A percentile compares a stretch with the other conserved stretches of the same genome.
These are phyloP conservation scores for Hydrochoerus hydrochaeris DNA, from an alignment of 2,113 vertebrate genomes.

Conservation along the genomic window DNA sequence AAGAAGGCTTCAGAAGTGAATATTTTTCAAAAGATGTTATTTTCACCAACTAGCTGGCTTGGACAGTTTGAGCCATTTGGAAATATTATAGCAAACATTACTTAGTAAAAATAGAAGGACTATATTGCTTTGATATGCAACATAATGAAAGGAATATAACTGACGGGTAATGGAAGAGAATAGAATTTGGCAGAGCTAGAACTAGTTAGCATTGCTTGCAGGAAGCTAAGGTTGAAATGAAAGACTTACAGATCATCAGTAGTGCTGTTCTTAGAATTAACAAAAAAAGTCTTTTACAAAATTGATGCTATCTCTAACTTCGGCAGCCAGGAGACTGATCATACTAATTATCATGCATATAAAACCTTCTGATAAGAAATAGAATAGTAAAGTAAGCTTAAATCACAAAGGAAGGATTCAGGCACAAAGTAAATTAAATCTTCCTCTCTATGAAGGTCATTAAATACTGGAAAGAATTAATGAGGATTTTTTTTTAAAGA, in stretches of 20 bases:
- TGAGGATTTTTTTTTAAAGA: background rate
- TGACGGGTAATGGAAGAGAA: background rate
- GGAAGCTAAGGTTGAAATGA: background rate
- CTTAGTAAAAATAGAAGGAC: slow-evolving; percentile 7
- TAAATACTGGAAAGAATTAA: slow-evolving; percentile 47
- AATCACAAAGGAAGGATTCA: slow-evolving; percentile 26
- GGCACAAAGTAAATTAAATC: slow-evolving; percentile 48
- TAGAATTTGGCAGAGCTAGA: background rate
- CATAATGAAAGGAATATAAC: background rate
- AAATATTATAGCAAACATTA: slow-evolving; percentile 43
- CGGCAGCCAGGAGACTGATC: background rate
- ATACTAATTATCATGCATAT: background rate
- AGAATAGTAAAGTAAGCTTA: slow-evolving; percentile 45
- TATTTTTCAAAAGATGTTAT: slow-evolving; percentile 46
- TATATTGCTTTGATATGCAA: slow-evolving; percentile 41
- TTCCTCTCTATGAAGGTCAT: slow-evolving; percentile 8
- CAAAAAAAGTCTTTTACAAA: slow-evolving; percentile 9
- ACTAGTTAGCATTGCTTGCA: background rate
- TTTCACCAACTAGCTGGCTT: slow-evolving; percentile 27
- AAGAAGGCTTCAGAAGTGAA: slow-evolving; percentile 27
- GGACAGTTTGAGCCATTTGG: slow-evolving; percentile 2
- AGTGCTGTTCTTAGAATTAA: background rate
- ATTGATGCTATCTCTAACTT: background rate
- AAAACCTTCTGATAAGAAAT: background rate
- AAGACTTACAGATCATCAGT: background rate